Conservation (phyloP, 2,113 vertebrate species). For the Tangachromis dhanisi region DNA sequence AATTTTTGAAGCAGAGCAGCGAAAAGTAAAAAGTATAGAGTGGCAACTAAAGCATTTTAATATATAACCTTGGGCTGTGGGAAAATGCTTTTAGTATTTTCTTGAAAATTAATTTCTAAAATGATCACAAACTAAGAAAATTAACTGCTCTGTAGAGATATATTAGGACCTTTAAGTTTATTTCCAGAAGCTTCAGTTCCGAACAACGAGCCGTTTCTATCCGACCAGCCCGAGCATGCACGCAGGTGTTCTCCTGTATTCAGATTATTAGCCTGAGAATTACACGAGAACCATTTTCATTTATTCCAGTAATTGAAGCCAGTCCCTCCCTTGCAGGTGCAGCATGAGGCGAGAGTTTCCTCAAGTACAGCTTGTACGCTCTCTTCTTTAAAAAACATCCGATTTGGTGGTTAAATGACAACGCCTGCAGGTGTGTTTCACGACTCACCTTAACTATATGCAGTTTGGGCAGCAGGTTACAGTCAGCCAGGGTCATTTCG, state of each 20-base stretch:
- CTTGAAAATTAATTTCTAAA: neutral
- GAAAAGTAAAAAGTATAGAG: rapidly evolving
- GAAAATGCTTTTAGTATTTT: neutral
- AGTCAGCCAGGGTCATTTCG: slow-evolving; percentile 94
- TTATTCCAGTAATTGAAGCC: neutral
- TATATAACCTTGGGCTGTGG: neutral
- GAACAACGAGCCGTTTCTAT: rapidly evolving
- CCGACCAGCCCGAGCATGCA: neutral
- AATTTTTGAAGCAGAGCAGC: rapidly evolving
- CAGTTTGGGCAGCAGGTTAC: slow-evolving; percentile 94
- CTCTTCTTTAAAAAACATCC: neutral
- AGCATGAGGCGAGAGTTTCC: rapidly evolving
- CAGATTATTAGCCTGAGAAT: neutral
- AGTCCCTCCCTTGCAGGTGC: neutral
- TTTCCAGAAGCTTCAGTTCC: rapidly evolving
- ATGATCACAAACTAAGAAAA: rapidly evolving
- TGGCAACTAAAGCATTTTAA: neutral
- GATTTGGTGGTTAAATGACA: neutral
- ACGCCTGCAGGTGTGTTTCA: neutral
- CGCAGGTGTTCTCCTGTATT: neutral
- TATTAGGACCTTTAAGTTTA: neutral
- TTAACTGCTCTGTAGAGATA: rapidly evolving
- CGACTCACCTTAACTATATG: slow-evolving; percentile 90
- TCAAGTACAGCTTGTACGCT: neutral
- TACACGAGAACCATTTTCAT: neutral